Evolutionary conservation across 2,888 invertebrate species (phyloP), one percentile per base, ranked within the genome.

Genomic region (Lepidocyrtoides sp.): DNA sequence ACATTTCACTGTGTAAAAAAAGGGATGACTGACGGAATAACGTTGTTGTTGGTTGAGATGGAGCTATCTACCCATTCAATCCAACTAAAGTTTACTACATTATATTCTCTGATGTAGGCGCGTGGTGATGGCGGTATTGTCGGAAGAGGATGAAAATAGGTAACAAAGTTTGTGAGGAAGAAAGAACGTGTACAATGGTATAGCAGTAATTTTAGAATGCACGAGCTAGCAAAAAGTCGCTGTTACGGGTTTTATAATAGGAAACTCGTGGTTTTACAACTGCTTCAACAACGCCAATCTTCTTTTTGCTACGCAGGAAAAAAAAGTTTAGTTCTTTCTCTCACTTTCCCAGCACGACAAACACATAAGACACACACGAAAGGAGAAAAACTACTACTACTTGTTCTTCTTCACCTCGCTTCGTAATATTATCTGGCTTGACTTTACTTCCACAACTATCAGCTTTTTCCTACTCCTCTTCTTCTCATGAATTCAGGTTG

Each of bases 251-350:
- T 36, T 48, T 12, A 41, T 36, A 81, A 36, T 23, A 60, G 66
- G 83, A 66, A 57, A 54, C 83, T 66, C 32, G 83, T 63, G 82
- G 82, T 82, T 82, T 82, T 82, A 83, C 83, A 83, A 66, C 83
- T 66, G 63, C 63, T 82, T 44, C 48, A 66, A 23, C 63, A 20
- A 63, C 60, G 8, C 10, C 66, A 57, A 57, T 66, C 66, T 66
- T 32, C 26, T 63, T 63, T 12, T 63, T n/a, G n/a, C 63, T 63
- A 41, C 81, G 20, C 63, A 12, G 63, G 23, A 81, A 41, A 41
- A 26, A 48, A 69, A 48, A 82, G 44, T 83, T 23, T 48, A 5
- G 2, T n/a, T n/a, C n/a, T n/a, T n/a, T n/a, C 66, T 69, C 60
- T 44, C 29, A 36, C 63, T 63, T 63, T 63, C 63, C 29, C 63